Percentiles rank a stretch among this genome's conserved stretches.
Conservation (phyloP, 37 sponge, comb jelly and placozoan genomes). For the Geodia barretti region DNA sequence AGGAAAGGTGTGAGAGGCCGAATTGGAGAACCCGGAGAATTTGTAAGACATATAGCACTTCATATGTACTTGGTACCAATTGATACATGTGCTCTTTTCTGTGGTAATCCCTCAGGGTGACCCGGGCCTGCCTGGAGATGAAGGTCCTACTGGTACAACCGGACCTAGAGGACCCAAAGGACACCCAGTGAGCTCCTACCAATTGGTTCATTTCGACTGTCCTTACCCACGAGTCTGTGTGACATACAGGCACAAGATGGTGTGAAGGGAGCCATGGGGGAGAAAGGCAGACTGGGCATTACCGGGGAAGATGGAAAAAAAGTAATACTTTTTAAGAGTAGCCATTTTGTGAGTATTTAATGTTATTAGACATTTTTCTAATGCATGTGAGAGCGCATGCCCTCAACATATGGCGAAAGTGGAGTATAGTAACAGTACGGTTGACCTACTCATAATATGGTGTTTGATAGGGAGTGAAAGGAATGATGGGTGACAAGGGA, state of each 20-base stretch:
- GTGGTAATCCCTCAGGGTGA: background rate
- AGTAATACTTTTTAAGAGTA: too few species aligned
- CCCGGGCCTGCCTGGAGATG: background rate
- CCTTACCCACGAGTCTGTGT: background rate
- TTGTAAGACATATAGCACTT: background rate
- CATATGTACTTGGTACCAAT: too few species aligned
- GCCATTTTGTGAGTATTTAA: too few species aligned
- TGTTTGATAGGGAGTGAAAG: background rate
- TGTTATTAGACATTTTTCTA: too few species aligned
- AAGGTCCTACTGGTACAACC: background rate
- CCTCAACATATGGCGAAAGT: too few species aligned
- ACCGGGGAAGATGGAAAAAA: background rate
- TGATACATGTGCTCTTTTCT: too few species aligned
- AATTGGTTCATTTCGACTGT: too few species aligned
- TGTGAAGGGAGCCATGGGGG: background rate
- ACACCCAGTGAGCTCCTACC: background rate
- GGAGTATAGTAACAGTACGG: background rate
- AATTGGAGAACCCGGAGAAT: background rate
- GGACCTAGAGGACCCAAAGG: background rate
- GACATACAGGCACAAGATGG: background rate
- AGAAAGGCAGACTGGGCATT: background rate
- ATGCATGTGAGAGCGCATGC: too few species aligned
- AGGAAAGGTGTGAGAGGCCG: background rate
- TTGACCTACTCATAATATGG: background rate
- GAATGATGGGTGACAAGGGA: background rate